Evolutionary conservation across 2,113 vertebrate genomes (phyloP), one percentile per base, ranked within the genome.

Genomic region (Mesembrinibis cayennensis): DNA sequence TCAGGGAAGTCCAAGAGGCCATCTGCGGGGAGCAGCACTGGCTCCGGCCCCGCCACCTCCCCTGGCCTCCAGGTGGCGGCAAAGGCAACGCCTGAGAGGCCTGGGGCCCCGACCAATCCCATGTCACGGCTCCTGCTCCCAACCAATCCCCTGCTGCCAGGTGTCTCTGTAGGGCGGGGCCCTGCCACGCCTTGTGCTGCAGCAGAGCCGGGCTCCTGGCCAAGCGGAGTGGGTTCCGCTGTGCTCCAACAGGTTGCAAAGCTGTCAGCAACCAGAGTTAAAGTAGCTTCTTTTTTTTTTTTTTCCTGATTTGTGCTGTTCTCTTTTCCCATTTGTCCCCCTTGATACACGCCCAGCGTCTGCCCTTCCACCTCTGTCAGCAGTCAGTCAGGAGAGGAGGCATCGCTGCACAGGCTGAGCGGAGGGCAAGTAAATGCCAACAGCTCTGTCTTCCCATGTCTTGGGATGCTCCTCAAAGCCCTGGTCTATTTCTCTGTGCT

Each of bases 351-450:
- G 1, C 16, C 23, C 52, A 36, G 29, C 0, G 0, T 38, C 65
- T 86, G 23, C 61, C 40, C n/a, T 40, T 36, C 25, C 30, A 45
- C 16, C 11, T 61, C 22, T 70, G 55, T 34, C 50, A 58, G n/a
- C 21, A 45, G 22, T 11, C 1, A 1, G 19, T 62, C 27, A 87
- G n/a, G 42, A 66, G 32, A 80, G 44, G 40, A 44, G 25, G 11
- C 0, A 0, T 52, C 1, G 0, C 40, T 36, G 15, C 29, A 29
- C 13, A 40, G 45, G 7, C 22, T 65, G 72, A 17, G 19, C 0
- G 1, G 47, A 81, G 9, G 17, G 13, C 45, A 58, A 0, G 0
- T 29, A 78, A 86, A 56, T 26, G 23, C 45, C 0, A 0, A 6
- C 50, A 74, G 6, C 11, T 89, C 47, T 77, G 52, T 40, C 76